Conservation (phyloP, 2,797 vertebrate genomes). For the Podargus strigoides region DNA sequence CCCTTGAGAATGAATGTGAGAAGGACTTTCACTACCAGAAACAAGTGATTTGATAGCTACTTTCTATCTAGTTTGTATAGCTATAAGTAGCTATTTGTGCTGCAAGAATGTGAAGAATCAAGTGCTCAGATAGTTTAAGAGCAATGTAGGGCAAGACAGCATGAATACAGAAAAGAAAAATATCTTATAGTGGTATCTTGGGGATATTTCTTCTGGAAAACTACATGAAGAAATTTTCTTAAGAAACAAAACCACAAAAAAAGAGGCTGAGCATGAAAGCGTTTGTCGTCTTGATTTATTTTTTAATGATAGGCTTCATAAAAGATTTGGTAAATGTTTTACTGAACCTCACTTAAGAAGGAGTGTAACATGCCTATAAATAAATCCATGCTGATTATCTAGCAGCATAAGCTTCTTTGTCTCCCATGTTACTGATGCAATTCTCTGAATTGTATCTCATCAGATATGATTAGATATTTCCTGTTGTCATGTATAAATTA, state of each 20-base stretch:
- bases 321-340: slow-evolving; percentile 10
- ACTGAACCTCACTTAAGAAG: neutral
- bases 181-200: neutral
- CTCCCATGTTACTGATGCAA: neutral
- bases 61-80: neutral
- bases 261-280: neutral
- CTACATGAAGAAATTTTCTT: neutral
- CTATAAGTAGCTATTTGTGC: neutral
- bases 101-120: neutral
- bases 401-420: neutral
- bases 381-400: neutral
- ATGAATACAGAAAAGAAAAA: neutral
- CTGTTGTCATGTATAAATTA: slow-evolving; percentile 25
- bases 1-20: neutral
- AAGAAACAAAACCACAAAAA: neutral
- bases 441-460: neutral
- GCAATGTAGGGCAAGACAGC: neutral
- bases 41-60: neutral
- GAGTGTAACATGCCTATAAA: neutral
- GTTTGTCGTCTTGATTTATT: neutral
- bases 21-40: neutral
- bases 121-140: neutral
- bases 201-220: neutral
- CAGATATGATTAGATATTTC: slow-evolving; percentile 25
- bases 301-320: neutral